A percentile compares a stretch with the other conserved stretches of the same genome.
Evolutionary conservation across 2,797 vertebrate species (phyloP).

Genomic region (Tapera naevia): DNA sequence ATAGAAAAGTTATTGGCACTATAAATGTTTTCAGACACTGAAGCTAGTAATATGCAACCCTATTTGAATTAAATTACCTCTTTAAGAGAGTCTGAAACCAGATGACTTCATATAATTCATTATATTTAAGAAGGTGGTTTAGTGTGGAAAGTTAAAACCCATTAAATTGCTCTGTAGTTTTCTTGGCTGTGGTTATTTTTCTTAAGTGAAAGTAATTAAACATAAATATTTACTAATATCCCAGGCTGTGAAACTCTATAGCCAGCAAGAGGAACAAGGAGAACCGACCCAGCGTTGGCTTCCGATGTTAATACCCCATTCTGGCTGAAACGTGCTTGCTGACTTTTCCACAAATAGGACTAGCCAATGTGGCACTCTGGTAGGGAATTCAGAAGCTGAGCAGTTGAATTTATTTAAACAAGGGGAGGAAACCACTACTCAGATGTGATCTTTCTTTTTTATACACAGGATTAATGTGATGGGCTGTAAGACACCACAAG

Average conservation of each 20-base stretch:
- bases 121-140: slow-evolving; percentile 62
- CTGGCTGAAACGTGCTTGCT: background rate
- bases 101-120: slow-evolving; percentile 67
- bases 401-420: background rate
- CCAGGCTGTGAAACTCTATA: slow-evolving; percentile 60
- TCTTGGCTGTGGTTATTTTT: slow-evolving; percentile 54
- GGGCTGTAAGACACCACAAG: background rate
- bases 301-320: background rate
- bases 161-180: slow-evolving; percentile 64
- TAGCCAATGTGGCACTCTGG: background rate
- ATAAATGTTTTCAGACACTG: slow-evolving; percentile 64
- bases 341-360: slow-evolving; percentile 6
- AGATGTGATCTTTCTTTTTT: background rate
- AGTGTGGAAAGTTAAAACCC: slow-evolving; percentile 57
- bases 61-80: slow-evolving; percentile 70
- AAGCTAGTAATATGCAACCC: slow-evolving; percentile 47
- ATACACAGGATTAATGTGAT: background rate
- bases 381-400: background rate
- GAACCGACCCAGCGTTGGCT: background rate
- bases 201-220: slow-evolving; percentile 69
- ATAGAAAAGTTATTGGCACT: slow-evolving; percentile 46
- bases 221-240: slow-evolving; percentile 70
- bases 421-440: background rate
- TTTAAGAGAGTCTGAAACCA: slow-evolving; percentile 62
- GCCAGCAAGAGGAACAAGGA: slow-evolving; percentile 18